Evolutionary conservation across 2,888 invertebrate species (phyloP), one percentile per base, ranked within the genome.

Genomic region (Rhyacophila evoluta): DNA sequence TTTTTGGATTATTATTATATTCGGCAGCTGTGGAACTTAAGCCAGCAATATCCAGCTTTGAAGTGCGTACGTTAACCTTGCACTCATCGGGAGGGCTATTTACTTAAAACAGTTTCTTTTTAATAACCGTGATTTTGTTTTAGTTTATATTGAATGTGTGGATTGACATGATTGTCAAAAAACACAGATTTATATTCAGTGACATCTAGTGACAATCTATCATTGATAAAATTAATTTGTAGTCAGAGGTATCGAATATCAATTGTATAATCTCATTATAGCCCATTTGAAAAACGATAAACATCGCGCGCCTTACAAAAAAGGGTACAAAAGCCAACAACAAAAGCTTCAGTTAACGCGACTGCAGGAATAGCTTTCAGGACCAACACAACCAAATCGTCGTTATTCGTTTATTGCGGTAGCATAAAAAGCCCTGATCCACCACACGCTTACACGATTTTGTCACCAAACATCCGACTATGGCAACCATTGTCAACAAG

Each of bases 251-350:
- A 55, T 19, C 8, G 19, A 19, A 8, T 55, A 55, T 55, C 55
- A 55, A 55, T 55, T 55, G 6, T 55, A 55, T n/a, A 55, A 55
- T 55, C 55, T 55, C 55, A 55, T 55, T 55, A 55, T 8, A 19
- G 55, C 55, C 19, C 55, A 55, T 55, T 55, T 55, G 55, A 55
- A 55, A 55, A 25, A 10, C 19, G 55, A 55, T 55, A 55, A 55
- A 55, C 55, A 55, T 55, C 55, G 55, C 19, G 25, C 55, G 55
- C 55, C 55, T 10, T 5, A 55, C 25, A 55, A 19, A 55, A 55
- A 55, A 55, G 55, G 19, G 15, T 19, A 55, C 29, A 33, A 33
- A 33, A 33, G 15, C 8, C 19, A 12, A 55, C 55, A 55, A 55
- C 55, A 55, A 55, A 55, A 55, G 55, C 55, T 25, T 8, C 29